Conservation (phyloP, 2,113 vertebrate species). For the Bambusicola thoracicus region DNA sequence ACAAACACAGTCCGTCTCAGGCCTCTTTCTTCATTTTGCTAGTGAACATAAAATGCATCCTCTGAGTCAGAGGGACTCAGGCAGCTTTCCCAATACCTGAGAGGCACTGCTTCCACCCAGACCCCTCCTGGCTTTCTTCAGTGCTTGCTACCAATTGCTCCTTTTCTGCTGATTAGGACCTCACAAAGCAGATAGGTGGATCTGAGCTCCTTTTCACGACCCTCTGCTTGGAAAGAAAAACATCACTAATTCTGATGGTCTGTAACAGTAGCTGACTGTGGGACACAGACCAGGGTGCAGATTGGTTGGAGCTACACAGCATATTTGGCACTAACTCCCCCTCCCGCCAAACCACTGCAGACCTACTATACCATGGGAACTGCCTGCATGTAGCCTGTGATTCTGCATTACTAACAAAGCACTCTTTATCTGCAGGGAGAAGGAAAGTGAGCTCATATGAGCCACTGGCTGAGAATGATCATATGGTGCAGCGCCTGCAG, state of each 20-base stretch:
- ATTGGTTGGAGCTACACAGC: not conserved
- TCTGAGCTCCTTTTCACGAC: not conserved
- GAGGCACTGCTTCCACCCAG: not conserved
- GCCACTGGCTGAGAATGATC: not conserved
- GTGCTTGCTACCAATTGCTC: not conserved
- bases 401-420: slow-evolving; percentile 31
- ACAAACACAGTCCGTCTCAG: not conserved
- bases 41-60: not conserved
- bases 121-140: not conserved
- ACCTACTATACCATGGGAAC: slow-evolving; percentile 11
- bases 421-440: not conserved
- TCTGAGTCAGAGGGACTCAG: not conserved
- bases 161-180: not conserved
- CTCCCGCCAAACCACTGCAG: slow-evolving; percentile 28
- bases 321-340: not conserved
- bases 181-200: not conserved
- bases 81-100: too few species aligned
- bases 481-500: not conserved
- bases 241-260: not conserved
- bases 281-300: not conserved
- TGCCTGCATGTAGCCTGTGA: not conserved
- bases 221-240: not conserved
- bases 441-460: slow-evolving; percentile 31
- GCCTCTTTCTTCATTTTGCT: not conserved
- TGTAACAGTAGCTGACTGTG: not conserved